Base-by-base conservation (phyloP, 2,888 invertebrate species). In the Spialia ferax region DNA sequence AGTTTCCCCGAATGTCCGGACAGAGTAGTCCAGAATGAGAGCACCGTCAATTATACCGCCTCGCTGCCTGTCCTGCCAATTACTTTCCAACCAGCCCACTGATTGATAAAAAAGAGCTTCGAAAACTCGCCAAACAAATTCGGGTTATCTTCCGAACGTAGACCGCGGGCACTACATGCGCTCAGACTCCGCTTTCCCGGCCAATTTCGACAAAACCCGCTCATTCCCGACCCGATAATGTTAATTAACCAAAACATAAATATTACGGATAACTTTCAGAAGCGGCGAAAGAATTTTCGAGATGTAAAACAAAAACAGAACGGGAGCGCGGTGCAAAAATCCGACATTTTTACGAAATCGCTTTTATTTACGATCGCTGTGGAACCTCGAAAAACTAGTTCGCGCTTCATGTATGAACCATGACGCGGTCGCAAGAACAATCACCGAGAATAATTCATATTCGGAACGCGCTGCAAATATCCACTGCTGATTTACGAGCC, bases 321-420 rank as follows among this genome's bases (percentile, higher is more conserved):
- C 75, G 76, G 77, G 74, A 76, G 78, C 70, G 77, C 74, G 76
- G 78, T 75, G 75, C 78, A 78, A 80, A 84, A 84, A 87, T 85
- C 81, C 79, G 82, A 81, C 81, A 84, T 77, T 86, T 86, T 87
- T 82, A 80, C 81, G 81, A 86, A 87, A 84, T 82, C 77, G 72
- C 81, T 81, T 84, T 85, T 84, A 86, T 87, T 88, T 87, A 87
- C 84, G 86, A 85, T 72, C 77, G 71, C 80, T 74, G 80, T 77
- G 79, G 78, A 77, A 79, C 81, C 77, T 84, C 82, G 81, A 88
- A 92, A 92, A 92, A 90, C 89, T 91, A 93, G 90, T 88, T 89
- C 87, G 84, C 88, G 88, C 90, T 93, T 94, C 92, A 94, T 92
- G 93, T 93, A 92, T 94, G 93, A 94, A 93, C 91, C 93, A 93